These are phyloP conservation scores for Leptodactylus fuscus DNA, from an alignment of 2,113 vertebrate species.

Conservation along the genomic window DNA sequence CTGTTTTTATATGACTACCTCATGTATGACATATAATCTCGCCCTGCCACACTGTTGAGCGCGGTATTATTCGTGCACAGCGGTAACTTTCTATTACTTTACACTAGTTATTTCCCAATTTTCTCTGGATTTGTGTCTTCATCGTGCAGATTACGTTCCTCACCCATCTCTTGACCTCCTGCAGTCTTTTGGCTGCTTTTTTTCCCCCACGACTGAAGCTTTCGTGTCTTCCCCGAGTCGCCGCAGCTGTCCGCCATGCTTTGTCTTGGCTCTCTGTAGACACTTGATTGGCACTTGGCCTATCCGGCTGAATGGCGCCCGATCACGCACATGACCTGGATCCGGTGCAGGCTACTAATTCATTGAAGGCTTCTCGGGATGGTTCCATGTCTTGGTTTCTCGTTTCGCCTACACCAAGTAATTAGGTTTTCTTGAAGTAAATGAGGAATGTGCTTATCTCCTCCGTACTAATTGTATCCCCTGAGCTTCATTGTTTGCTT, in stretches of 20 bases:
- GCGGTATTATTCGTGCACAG: background rate
- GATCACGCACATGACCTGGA: background rate
- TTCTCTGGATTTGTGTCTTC: background rate
- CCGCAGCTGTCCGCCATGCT: no score
- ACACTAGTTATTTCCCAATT: background rate
- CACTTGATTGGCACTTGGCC: background rate
- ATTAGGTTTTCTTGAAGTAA: conserved; percentile 31
- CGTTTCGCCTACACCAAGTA: conserved; percentile 19
- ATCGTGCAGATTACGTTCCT: background rate
- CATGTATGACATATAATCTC: no score
- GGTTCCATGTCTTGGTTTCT: background rate
- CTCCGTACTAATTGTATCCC: conserved; percentile 48
- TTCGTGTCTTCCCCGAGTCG: background rate
- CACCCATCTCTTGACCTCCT: background rate
- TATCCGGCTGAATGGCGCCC: background rate
- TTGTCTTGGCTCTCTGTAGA: background rate
- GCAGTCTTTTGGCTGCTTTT: background rate
- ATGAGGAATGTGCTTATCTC: conserved; percentile 41
- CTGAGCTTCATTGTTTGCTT: conserved; percentile 19
- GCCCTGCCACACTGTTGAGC: background rate
- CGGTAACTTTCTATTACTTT: background rate
- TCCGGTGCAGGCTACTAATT: background rate
- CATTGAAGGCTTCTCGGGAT: conserved; percentile 2
- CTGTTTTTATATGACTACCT: no score
- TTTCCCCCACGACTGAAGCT: background rate